Evolutionary conservation across 2,797 vertebrate species (phyloP).

Genomic region (Dipus sagitta): DNA sequence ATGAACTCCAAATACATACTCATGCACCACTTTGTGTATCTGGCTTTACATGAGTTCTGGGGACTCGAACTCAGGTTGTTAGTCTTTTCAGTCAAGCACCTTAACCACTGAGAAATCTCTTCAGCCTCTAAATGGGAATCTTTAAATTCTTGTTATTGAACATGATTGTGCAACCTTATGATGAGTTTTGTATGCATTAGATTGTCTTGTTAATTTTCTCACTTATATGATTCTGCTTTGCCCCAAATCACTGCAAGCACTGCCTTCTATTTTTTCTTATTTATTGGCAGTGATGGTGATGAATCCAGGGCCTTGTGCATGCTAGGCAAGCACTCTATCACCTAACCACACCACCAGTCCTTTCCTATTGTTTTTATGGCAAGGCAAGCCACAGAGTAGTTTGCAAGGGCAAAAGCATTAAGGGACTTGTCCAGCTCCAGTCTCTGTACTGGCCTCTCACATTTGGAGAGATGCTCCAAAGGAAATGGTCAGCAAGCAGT

Average conservation of each 20-base stretch:
- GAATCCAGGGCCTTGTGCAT: neutral
- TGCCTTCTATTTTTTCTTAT: neutral
- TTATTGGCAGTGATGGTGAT: neutral
- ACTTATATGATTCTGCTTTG: neutral
- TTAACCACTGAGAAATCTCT: too few relatives aligned
- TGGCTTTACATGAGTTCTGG: too few relatives aligned
- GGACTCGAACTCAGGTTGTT: too few relatives aligned
- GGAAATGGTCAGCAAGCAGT: constrained; percentile 3
- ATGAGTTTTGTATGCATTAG: constrained; percentile 51
- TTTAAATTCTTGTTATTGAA: constrained; percentile 50
- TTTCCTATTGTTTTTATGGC: constrained; percentile 22
- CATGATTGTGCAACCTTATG: neutral
- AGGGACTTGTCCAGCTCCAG: neutral
- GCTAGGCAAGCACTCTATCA: neutral
- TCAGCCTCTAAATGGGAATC: neutral
- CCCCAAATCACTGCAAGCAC: constrained; percentile 9
- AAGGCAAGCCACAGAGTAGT: neutral
- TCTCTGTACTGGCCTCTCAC: neutral
- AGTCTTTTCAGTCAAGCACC: too few relatives aligned
- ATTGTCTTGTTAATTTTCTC: constrained; percentile 43
- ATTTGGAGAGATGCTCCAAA: neutral
- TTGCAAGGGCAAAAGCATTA: neutral
- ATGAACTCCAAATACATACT: too few relatives aligned
- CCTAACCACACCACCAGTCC: neutral
- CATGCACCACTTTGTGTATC: too few relatives aligned